Evolutionary conservation across 2,113 vertebrate species (phyloP).

Genomic region (Upupa epops): DNA sequence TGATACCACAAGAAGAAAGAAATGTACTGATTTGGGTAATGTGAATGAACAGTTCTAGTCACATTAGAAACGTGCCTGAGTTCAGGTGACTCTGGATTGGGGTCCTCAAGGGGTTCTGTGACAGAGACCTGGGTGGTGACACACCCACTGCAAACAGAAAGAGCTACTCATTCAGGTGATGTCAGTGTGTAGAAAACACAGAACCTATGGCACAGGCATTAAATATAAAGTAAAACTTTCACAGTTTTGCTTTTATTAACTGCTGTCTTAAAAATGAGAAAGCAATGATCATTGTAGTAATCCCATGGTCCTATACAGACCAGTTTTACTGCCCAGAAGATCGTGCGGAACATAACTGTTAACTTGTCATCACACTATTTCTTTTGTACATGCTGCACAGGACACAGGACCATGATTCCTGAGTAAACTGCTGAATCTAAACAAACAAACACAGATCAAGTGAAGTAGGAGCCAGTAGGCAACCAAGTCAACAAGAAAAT

Average conservation of each 20-base stretch:
- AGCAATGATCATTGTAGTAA: background rate
- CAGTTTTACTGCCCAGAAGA: background rate
- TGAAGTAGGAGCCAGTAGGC: too few species aligned
- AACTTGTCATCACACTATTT: background rate
- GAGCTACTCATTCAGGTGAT: background rate
- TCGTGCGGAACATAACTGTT: fast-evolving
- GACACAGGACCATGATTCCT: background rate
- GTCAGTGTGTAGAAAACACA: background rate
- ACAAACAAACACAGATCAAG: background rate
- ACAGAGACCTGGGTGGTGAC: background rate
- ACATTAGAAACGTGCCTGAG: background rate
- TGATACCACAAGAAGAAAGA: background rate
- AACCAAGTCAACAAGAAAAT: background rate
- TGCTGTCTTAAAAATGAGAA: background rate
- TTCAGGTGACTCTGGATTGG: background rate
- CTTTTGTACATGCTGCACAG: background rate
- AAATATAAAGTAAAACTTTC: background rate
- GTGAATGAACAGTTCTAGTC: background rate
- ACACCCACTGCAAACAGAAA: background rate
- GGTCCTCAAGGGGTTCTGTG: background rate
- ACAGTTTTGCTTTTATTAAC: background rate
- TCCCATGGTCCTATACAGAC: background rate
- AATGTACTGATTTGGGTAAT: background rate
- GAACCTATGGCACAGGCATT: background rate
- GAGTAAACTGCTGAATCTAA: background rate